Percentiles rank a stretch among this genome's conserved stretches.
Conservation (phyloP, 2,797 vertebrate species). For the Pagetopsis macropterus region DNA sequence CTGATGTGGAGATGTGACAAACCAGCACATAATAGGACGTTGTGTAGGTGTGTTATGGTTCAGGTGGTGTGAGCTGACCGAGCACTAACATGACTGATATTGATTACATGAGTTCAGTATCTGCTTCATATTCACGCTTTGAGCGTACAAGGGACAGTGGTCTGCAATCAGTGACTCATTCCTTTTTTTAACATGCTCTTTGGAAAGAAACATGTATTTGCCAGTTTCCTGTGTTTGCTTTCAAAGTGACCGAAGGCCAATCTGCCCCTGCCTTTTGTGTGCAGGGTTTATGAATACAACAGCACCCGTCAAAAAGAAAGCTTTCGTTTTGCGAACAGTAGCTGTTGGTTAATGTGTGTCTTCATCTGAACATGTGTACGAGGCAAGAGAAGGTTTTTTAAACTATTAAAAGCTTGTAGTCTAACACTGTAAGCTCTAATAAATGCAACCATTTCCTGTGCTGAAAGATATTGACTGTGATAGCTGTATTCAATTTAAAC, state of each 20-base stretch:
- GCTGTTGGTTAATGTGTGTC: slow-evolving; percentile 15
- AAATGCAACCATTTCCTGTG: slow-evolving; percentile 4
- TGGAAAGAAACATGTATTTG: slow-evolving; percentile 45
- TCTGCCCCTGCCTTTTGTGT: slow-evolving; percentile 26
- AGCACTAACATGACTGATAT: not conserved
- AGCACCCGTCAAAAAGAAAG: slow-evolving; percentile 31
- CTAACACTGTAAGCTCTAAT: not conserved
- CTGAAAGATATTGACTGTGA: slow-evolving; percentile 12
- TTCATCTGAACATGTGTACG: not conserved
- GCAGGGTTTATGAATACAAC: slow-evolving; percentile 53
- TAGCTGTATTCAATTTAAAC: slow-evolving; percentile 34
- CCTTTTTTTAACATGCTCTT: slow-evolving; percentile 22
- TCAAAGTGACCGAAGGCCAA: slow-evolving; percentile 23
- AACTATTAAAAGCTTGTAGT: slow-evolving; percentile 6
- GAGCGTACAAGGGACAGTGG: slow-evolving; percentile 8
- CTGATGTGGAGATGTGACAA: not conserved
- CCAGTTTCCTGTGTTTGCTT: slow-evolving; percentile 31
- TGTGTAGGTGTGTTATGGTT: not conserved
- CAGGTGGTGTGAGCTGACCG: not conserved
- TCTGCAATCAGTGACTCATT: slow-evolving; percentile 24
- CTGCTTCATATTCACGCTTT: not conserved
- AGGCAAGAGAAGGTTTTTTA: not conserved
- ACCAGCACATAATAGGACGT: not conserved
- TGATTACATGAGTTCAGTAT: slow-evolving; percentile 5
- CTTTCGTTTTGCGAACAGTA: slow-evolving; percentile 8